Conservation (phyloP, 2,113 vertebrate species). For the Rhizomys pruinosus region DNA sequence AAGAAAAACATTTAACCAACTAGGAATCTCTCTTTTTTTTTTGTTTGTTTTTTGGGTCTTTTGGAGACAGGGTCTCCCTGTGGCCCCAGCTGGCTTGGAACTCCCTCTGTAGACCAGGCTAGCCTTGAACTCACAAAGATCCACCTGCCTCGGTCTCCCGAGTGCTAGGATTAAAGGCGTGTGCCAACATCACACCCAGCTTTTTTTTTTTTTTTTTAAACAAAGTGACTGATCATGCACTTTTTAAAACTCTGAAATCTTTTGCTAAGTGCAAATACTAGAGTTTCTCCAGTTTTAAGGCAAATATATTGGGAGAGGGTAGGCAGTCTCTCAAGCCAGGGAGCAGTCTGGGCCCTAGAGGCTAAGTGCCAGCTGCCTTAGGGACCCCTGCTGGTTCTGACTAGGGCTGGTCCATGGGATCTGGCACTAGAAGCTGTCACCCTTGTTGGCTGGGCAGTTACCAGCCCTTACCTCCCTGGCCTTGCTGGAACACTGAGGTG, state of each 20-base stretch:
- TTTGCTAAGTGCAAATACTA: constrained; percentile 89
- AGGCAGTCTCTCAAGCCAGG: neutral
- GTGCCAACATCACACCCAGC: too few species aligned
- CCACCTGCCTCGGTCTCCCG: too few species aligned
- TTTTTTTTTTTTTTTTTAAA: constrained; percentile 81
- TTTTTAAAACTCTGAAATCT: constrained; percentile 72
- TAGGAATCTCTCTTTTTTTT: constrained; percentile 71
- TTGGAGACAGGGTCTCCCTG: too few species aligned
- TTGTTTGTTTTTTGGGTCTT: too few species aligned
- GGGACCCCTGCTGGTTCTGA: neutral
- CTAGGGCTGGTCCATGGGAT: neutral
- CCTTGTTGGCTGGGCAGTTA: neutral
- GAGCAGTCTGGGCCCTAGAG: neutral
- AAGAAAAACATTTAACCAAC: constrained; percentile 87
- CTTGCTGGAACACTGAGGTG: neutral
- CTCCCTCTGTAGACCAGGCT: too few species aligned
- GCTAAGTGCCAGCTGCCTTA: neutral
- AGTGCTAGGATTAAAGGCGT: too few species aligned
- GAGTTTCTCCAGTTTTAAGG: constrained; percentile 89
- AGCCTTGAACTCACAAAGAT: too few species aligned
- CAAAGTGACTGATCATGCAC: constrained; percentile 87
- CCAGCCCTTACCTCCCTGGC: neutral
- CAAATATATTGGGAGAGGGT: constrained; percentile 83
- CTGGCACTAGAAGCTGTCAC: too few species aligned
- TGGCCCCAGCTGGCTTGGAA: too few species aligned